These are phyloP conservation scores for Bovichtus diacanthus DNA, from an alignment of 2,797 vertebrate species.

Conservation along the genomic window DNA sequence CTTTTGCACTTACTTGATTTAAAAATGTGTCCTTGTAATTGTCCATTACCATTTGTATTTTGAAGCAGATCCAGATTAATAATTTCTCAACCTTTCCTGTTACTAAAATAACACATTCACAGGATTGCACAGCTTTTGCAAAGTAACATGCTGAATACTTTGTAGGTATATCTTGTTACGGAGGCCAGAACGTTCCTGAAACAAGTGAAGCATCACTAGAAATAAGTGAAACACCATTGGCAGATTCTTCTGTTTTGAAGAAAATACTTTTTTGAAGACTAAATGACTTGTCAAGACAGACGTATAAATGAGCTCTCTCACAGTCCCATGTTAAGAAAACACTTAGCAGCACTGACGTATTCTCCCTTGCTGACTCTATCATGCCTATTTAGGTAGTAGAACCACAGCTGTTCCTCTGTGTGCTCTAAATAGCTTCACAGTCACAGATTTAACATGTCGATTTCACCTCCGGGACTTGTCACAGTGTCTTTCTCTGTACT, in stretches of 20 bases:
- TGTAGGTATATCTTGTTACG: background rate
- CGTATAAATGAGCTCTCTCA: slow-evolving; percentile 1
- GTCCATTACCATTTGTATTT: background rate
- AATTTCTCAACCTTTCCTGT: background rate
- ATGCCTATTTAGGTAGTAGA: slow-evolving; percentile 7
- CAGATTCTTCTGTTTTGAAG: background rate
- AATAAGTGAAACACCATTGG: background rate
- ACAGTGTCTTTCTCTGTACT: slow-evolving; percentile 17
- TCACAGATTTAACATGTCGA: slow-evolving; percentile 13
- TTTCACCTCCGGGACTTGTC: slow-evolving; percentile 27
- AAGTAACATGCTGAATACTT: background rate
- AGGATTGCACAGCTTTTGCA: background rate
- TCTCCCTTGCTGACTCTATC: slow-evolving; percentile 24
- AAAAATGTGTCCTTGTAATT: background rate
- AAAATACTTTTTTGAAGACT: background rate
- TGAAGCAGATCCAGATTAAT: background rate
- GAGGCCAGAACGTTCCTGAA: background rate
- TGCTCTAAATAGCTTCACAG: slow-evolving; percentile 39
- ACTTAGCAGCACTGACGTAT: slow-evolving; percentile 17
- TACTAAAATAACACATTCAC: background rate
- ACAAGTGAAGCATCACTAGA: background rate
- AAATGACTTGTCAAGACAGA: background rate
- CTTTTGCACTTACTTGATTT: background rate
- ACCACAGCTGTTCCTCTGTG: slow-evolving; percentile 13
- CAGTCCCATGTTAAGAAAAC: slow-evolving; percentile 1